phyloP scores from a whole-genome alignment of 1,140 invertebrate species.

The Macrotrachela quadricornifera region DNA sequence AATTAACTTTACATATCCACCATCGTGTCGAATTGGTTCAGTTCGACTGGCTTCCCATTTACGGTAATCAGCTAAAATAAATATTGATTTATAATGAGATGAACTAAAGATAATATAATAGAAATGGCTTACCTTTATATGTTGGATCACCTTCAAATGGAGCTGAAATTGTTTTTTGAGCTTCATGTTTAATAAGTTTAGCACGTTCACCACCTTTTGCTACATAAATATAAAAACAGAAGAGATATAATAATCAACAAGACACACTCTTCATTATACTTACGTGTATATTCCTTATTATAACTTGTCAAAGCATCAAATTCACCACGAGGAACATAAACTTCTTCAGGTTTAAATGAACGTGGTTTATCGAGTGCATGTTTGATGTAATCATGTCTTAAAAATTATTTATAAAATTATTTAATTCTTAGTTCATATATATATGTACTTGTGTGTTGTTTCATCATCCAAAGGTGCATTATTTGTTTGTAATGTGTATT shows the following conservation, averaged over 20 bases:
- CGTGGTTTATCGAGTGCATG: conserved; percentile 19
- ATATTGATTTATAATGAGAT: not conserved
- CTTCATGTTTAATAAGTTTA: conserved; percentile 19
- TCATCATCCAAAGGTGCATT: conserved; percentile 12
- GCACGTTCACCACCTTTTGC: conserved; percentile 20
- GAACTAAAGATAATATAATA: not conserved
- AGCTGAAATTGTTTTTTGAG: conserved; percentile 13
- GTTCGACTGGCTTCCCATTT: conserved; percentile 20
- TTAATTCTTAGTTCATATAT: not conserved
- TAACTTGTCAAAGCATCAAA: conserved; percentile 27
- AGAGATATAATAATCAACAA: not conserved
- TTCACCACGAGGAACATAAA: conserved; percentile 20
- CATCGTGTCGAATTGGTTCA: conserved; percentile 7
- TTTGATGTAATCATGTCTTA: conserved; percentile 24
- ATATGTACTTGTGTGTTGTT: conserved; percentile 12
- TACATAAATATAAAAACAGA: conserved; percentile 11
- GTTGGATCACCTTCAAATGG: conserved; percentile 31
- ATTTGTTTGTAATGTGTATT: conserved; percentile 4
- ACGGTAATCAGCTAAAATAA: conserved; percentile 23
- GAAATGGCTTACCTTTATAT: conserved; percentile 20
- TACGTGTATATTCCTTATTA: conserved; percentile 27
- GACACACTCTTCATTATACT: not conserved
- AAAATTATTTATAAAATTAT: not conserved
- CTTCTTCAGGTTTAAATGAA: conserved; percentile 16
- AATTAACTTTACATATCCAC: conserved; percentile 11